These are phyloP conservation scores for Megaceryle alcyon DNA, from an alignment of 2,797 vertebrate species.

Conservation along the genomic window DNA sequence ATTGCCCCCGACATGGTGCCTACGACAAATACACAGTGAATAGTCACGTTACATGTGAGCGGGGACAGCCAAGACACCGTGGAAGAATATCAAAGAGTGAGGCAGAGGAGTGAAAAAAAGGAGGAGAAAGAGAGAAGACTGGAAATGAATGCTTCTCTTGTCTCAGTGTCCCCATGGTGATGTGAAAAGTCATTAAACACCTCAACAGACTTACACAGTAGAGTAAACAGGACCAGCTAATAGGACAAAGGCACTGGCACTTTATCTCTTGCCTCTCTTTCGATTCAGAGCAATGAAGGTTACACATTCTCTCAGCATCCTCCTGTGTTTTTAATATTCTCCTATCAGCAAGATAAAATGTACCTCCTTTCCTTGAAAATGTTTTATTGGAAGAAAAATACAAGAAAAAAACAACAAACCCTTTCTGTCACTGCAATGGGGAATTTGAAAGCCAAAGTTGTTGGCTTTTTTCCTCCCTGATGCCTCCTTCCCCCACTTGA, in stretches of 20 bases:
- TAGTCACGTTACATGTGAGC: rapidly evolving
- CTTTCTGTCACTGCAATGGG: background rate
- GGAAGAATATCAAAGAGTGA: background rate
- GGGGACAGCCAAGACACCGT: background rate
- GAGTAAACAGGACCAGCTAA: slow-evolving; percentile 51
- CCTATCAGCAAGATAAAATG: slow-evolving; percentile 67
- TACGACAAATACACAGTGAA: background rate
- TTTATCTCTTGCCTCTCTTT: slow-evolving; percentile 45
- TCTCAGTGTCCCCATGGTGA: slow-evolving; percentile 44
- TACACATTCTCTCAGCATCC: slow-evolving; percentile 9
- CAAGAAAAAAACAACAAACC: too few species aligned
- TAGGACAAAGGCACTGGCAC: slow-evolving; percentile 39
- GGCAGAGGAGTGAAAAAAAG: background rate
- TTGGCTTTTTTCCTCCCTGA: background rate
- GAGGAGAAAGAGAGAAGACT: background rate
- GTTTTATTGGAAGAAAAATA: background rate
- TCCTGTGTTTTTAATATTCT: slow-evolving; percentile 70
- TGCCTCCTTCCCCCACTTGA: background rate
- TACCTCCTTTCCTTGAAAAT: slow-evolving; percentile 7
- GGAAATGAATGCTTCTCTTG: slow-evolving; percentile 32
- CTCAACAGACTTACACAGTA: slow-evolving; percentile 39
- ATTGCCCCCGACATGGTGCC: background rate
- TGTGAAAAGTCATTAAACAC: slow-evolving; percentile 70
- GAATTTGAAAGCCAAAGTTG: slow-evolving; percentile 7
- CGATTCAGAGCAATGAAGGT: slow-evolving; percentile 49